These are phyloP conservation scores for Meteorus sp. DNA, from an alignment of 1,140 invertebrate genomes.

Conservation along the genomic window DNA sequence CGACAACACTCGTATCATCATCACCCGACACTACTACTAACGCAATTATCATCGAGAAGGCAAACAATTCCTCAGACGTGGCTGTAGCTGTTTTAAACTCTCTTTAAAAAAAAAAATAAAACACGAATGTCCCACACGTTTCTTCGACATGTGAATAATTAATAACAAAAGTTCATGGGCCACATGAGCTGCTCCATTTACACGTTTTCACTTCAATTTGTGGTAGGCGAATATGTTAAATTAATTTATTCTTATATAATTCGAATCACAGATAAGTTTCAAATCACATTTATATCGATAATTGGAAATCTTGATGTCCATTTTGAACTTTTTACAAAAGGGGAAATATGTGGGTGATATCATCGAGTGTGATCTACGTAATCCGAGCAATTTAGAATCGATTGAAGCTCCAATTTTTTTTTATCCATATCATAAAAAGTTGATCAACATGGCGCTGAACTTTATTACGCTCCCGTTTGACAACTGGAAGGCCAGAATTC, in stretches of 20 bases:
- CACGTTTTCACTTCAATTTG: background rate
- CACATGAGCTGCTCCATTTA: background rate
- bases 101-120: too few relatives aligned
- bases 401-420: too few relatives aligned
- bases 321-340: too few relatives aligned
- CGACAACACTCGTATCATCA: constrained; percentile 31
- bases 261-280: background rate
- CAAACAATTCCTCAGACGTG: constrained; percentile 38
- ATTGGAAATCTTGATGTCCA: too few relatives aligned
- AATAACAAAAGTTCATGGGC: too few relatives aligned
- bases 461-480: too few relatives aligned
- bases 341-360: too few relatives aligned
- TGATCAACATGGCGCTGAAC: too few relatives aligned
- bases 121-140: background rate
- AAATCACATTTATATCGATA: background rate
- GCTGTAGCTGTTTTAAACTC: constrained; percentile 36
- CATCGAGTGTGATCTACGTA: too few relatives aligned
- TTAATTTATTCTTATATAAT: background rate
- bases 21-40: constrained; percentile 39
- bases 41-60: constrained; percentile 32
- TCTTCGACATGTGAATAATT: background rate
- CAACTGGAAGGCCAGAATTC: too few relatives aligned
- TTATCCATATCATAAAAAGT: too few relatives aligned
- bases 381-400: too few relatives aligned
- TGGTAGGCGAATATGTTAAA: background rate